Conservation (phyloP, 2,797 vertebrate genomes). For the Pygocentrus nattereri region DNA sequence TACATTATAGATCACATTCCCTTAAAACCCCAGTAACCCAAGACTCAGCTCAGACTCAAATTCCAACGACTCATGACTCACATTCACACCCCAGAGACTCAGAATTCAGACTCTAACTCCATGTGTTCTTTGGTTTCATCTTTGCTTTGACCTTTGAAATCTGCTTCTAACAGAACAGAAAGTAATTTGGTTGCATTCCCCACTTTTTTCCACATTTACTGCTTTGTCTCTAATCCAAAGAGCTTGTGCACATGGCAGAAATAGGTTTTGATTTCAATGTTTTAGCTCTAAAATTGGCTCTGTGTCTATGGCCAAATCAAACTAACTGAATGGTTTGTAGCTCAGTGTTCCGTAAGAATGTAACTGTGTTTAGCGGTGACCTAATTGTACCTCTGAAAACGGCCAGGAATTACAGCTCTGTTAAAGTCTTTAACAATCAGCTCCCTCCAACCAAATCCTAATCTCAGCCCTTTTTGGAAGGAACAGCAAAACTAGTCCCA, state of each 20-base stretch:
- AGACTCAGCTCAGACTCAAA: no score
- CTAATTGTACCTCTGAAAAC: neutral
- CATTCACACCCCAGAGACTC: no score
- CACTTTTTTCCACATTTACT: no score
- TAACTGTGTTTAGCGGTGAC: neutral
- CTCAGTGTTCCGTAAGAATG: neutral
- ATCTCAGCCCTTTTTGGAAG: neutral
- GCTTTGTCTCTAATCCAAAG: slow-evolving; percentile 10
- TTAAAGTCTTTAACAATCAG: neutral
- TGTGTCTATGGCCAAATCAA: neutral
- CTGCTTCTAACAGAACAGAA: neutral
- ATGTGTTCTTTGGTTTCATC: neutral
- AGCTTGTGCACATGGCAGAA: neutral
- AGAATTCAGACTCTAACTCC: no score
- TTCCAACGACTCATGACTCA: no score
- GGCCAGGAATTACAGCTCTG: neutral
- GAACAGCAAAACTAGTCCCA: neutral
- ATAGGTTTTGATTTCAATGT: neutral
- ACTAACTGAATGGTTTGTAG: neutral
- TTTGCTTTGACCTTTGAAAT: neutral
- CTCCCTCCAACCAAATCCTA: neutral
- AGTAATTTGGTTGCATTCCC: neutral
- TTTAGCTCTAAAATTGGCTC: no score
- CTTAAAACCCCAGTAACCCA: no score
- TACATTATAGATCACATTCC: no score